Base-by-base conservation (phyloP, 2,113 vertebrate genomes). In the Fregata magnificens region DNA sequence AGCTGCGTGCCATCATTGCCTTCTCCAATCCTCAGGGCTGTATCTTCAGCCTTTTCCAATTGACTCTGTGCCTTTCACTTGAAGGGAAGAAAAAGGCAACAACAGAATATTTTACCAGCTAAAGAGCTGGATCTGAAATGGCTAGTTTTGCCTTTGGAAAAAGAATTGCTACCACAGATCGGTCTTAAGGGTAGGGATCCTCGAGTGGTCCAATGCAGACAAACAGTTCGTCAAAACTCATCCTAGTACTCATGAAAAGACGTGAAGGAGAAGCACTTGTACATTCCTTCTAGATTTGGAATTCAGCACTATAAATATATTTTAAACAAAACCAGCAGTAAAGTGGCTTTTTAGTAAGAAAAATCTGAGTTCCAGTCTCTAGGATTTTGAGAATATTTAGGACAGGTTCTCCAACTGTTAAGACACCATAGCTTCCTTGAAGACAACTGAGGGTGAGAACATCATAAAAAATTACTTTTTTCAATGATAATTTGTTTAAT, bases 1-100 rank as follows among this genome's bases (percentile, higher is more conserved):
- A 69, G 55, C 34, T 26, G 16, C 9, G 3, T 0, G 2, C 40
- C 13, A 22, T 16, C 0, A 0, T 34, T 72, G 58, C 32, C 40
- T 52, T 74, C 44, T 82, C 19, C 47, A 58, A 0, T 38, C 32
- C 73, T 82, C 42, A 38, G 69, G n/a, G 38, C n/a, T 58, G 29
- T 18, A 1, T 9, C 56, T 62, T 80, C 69, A 32, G 19, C 38
- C 58, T 59, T 72, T 86, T 11, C 9, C 26, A 31, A 2, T 2
- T 53, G 29, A 29, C 63, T 24, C 16, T 6, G 1, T 13, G 38
- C 34, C 44, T 87, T 34, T 28, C 22, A 47, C 36, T 74, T 21
- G 25, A 53, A 81, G 36, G 18, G n/a, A 62, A 80, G 58, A 52
- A 65, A 82, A 92, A 91, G 19, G 11, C n/a, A 73, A 18, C 5